Conservation (phyloP, 2,888 invertebrate genomes). For the Scotopteryx bipunctaria region DNA sequence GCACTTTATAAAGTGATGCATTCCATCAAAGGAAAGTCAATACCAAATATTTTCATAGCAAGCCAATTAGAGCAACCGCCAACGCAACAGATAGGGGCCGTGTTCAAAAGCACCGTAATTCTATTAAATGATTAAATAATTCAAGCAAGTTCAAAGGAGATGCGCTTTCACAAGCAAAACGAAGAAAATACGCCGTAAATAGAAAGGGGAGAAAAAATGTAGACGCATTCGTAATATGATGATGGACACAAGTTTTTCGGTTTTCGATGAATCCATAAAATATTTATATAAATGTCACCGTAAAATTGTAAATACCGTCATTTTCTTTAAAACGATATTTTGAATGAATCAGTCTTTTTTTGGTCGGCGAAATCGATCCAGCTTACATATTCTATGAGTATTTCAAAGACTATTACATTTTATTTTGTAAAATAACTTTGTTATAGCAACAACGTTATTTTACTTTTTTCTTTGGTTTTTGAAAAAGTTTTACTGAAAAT, state of each 20-base stretch:
- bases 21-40: slow-evolving; percentile 51
- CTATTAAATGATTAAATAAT: slow-evolving; percentile 82
- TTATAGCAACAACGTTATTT: too few relatives aligned
- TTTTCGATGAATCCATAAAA: too few relatives aligned
- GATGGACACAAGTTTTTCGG: slow-evolving; percentile 30
- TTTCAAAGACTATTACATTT: too few relatives aligned
- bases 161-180: slow-evolving; percentile 77
- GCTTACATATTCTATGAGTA: too few relatives aligned
- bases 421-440: too few relatives aligned
- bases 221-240: slow-evolving; percentile 58
- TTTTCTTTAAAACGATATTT: too few relatives aligned
- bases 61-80: slow-evolving; percentile 69
- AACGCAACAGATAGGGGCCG: slow-evolving; percentile 64
- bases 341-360: too few relatives aligned
- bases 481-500: too few relatives aligned
- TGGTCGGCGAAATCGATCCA: too few relatives aligned
- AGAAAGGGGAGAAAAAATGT: slow-evolving; percentile 63
- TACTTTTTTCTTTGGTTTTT: too few relatives aligned
- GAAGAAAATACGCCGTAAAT: slow-evolving; percentile 71
- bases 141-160: slow-evolving; percentile 78
- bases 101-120: slow-evolving; percentile 69
- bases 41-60: slow-evolving; percentile 65
- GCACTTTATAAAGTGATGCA: slow-evolving; percentile 40
- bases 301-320: too few relatives aligned
- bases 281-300: too few relatives aligned